These are phyloP conservation scores for Poicephalus meyeri DNA, from an alignment of 2,113 vertebrate species.

Conservation along the genomic window DNA sequence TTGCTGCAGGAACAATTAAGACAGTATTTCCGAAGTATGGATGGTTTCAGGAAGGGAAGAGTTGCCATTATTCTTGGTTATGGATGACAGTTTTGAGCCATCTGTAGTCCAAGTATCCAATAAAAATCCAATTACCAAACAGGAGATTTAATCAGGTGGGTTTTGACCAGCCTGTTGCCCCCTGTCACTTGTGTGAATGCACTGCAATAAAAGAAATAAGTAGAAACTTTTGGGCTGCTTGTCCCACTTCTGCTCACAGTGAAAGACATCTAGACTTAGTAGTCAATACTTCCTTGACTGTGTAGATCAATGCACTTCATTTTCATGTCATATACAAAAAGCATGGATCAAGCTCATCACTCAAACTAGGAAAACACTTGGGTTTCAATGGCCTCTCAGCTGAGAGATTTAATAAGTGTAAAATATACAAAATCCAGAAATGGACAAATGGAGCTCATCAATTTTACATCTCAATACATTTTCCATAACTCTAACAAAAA, in stretches of 20 bases:
- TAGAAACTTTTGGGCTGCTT: background rate
- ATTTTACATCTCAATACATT: background rate
- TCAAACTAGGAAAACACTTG: background rate
- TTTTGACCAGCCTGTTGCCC: background rate
- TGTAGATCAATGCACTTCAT: background rate
- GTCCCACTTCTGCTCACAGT: background rate
- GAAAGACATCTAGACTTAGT: background rate
- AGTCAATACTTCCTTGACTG: background rate
- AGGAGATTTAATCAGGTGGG: background rate
- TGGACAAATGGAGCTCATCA: background rate
- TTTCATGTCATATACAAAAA: background rate
- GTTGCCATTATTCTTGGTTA: background rate
- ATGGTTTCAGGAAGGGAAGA: background rate
- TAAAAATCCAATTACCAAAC: background rate
- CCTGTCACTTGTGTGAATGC: background rate
- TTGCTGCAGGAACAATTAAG: background rate
- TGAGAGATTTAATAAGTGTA: background rate
- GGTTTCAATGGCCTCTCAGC: background rate
- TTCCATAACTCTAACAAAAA: background rate
- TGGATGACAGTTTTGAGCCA: background rate
- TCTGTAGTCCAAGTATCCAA: background rate
- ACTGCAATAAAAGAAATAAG: background rate
- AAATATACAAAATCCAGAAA: background rate
- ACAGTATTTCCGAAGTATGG: background rate
- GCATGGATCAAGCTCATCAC: background rate